Evolutionary conservation across 2,888 invertebrate genomes (phyloP).

Genomic region (Ochropleura plecta): DNA sequence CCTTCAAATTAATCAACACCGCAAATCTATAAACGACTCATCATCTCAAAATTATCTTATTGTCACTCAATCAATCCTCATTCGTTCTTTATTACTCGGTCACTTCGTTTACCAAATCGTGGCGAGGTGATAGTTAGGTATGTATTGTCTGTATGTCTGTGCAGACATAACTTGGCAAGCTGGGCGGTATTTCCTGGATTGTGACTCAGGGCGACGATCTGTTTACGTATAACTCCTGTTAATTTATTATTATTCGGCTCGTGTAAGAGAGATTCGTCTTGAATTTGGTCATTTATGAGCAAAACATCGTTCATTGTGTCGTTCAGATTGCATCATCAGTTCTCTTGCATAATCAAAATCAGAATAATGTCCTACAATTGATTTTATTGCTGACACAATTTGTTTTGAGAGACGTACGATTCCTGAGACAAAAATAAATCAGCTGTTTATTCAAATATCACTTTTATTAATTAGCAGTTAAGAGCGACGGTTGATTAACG

Average conservation of each 20-base stretch:
- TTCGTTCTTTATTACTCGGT: conserved; percentile 12
- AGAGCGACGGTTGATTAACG: conserved; percentile 25
- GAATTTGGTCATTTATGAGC: neutral
- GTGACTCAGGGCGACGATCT: conserved; percentile 73
- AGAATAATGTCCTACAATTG: conserved; percentile 15
- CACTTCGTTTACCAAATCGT: conserved; percentile 3
- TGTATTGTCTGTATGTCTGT: conserved; percentile 60
- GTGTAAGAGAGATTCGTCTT: neutral
- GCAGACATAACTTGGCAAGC: conserved; percentile 73
- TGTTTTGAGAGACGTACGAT: neutral
- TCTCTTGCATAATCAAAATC: conserved; percentile 1
- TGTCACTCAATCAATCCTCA: conserved; percentile 27
- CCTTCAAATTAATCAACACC: conserved; percentile 18
- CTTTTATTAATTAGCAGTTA: conserved; percentile 14
- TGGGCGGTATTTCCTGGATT: conserved; percentile 80
- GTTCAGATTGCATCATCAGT: neutral
- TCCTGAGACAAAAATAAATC: conserved; percentile 31
- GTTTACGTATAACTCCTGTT: conserved; percentile 31
- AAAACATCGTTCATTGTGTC: neutral
- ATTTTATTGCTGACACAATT: conserved; percentile 11
- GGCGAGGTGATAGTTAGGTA: conserved; percentile 14
- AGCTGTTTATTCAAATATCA: conserved; percentile 19
- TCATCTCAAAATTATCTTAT: conserved; percentile 22
- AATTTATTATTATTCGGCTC: conserved; percentile 35
- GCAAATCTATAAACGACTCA: neutral